phyloP scores from a whole-genome alignment of 1,140 invertebrate genomes.

The Dendroctonus valens region DNA sequence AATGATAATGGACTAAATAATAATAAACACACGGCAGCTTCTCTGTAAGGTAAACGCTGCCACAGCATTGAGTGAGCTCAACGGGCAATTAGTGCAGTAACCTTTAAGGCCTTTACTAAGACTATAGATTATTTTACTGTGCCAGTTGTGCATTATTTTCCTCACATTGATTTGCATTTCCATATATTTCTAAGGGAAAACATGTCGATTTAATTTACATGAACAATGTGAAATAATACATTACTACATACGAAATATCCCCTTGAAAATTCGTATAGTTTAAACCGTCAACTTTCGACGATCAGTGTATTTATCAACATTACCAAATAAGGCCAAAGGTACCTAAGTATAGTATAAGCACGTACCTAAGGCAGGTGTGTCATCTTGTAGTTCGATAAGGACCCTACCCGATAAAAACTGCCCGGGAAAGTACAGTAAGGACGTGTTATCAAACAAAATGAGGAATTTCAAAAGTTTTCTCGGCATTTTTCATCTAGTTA shows the following conservation, averaged over 20 bases:
- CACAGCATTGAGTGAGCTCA: background rate
- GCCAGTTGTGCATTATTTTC: too few relatives aligned
- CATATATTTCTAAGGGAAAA: too few relatives aligned
- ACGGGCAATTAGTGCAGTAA: conserved; percentile 1
- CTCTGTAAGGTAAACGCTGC: too few relatives aligned
- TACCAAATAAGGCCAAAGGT: conserved; percentile 39
- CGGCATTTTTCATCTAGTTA: conserved; percentile 61
- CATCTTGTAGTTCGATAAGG: conserved; percentile 87
- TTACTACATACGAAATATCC: too few relatives aligned
- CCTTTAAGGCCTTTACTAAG: background rate
- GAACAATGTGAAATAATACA: too few relatives aligned
- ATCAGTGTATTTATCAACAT: conserved; percentile 13
- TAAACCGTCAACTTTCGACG: too few relatives aligned
- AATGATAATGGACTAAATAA: too few relatives aligned
- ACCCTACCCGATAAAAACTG: conserved; percentile 89
- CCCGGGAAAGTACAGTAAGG: conserved; percentile 87
- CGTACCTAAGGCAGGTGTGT: conserved; percentile 83
- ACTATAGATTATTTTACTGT: too few relatives aligned
- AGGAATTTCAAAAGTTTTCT: conserved; percentile 89
- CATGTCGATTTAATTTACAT: too few relatives aligned
- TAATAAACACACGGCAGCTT: too few relatives aligned
- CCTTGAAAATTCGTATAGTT: too few relatives aligned
- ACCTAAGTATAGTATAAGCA: background rate
- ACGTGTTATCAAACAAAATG: conserved; percentile 92
- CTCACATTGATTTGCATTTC: too few relatives aligned